Conservation (phyloP, 2,888 invertebrate genomes). For the Minunthozetes semirufus region DNA sequence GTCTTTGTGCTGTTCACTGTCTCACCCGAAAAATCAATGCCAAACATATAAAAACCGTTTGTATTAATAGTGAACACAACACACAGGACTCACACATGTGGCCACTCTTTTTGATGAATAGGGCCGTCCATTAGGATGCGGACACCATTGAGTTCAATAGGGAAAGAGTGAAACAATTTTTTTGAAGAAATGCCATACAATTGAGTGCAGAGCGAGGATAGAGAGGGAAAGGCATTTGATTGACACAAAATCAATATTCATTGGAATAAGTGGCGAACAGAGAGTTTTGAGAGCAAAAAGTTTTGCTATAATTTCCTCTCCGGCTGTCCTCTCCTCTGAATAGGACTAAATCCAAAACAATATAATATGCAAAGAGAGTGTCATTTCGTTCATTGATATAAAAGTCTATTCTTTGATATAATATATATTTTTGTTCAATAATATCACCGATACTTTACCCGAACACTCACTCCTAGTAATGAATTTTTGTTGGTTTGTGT, state of each 20-base stretch:
- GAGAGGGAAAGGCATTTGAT: background rate
- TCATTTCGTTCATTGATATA: too few species aligned
- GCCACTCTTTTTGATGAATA: background rate
- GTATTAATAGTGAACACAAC: background rate
- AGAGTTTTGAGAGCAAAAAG: background rate
- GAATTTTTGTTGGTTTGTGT: too few species aligned
- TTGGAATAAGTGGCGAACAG: background rate
- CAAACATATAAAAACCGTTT: background rate
- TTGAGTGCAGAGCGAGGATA: too few species aligned
- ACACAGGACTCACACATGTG: background rate
- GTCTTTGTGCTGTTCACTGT: background rate
- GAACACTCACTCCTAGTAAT: too few species aligned
- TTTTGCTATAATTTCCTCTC: background rate
- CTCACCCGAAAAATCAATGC: background rate
- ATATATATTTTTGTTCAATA: too few species aligned
- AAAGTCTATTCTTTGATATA: too few species aligned
- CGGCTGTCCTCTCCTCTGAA: too few species aligned
- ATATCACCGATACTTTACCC: too few species aligned
- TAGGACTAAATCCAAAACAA: too few species aligned
- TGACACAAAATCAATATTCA: slow-evolving; percentile 1
- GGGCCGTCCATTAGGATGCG: background rate
- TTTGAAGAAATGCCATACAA: too few species aligned
- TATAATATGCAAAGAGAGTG: too few species aligned
- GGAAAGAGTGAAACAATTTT: background rate
- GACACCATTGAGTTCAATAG: background rate